phyloP scores from a whole-genome alignment of 53 echinoderm and acorn worm genomes.

The Pentamera pediparva region DNA sequence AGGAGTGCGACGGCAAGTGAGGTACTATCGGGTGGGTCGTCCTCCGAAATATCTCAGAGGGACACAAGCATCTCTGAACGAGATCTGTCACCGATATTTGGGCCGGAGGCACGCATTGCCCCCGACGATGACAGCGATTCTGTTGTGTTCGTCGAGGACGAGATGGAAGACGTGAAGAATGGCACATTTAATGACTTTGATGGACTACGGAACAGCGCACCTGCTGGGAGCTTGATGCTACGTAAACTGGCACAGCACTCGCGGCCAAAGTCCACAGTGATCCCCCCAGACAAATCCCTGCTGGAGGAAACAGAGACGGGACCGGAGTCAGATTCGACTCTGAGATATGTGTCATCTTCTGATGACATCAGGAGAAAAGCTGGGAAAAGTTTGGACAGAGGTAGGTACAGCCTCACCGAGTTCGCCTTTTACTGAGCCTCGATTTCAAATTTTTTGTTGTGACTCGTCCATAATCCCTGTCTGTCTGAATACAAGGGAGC shows the following conservation, averaged over 20 bases:
- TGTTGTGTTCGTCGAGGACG: constrained; percentile 79
- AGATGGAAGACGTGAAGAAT: constrained; percentile 60
- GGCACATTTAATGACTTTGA: constrained; percentile 71
- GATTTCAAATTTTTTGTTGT: too few species aligned
- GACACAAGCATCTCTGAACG: constrained; percentile 31
- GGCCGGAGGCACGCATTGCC: constrained; percentile 62
- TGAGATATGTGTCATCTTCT: constrained; percentile 74
- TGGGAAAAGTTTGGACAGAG: constrained; percentile 17
- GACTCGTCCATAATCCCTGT: too few species aligned
- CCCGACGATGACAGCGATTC: constrained; percentile 74
- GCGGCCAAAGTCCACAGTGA: constrained; percentile 58
- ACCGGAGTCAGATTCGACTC: constrained; percentile 36
- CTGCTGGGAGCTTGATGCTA: constrained; percentile 48
- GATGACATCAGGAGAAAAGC: constrained; percentile 58
- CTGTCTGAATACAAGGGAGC: too few species aligned
- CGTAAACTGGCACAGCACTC: constrained; percentile 39
- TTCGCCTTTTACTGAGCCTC: too few species aligned
- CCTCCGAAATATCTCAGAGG: constrained; percentile 17
- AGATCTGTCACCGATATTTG: constrained; percentile 48
- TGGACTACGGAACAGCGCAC: constrained; percentile 69
- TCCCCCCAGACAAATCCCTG: constrained; percentile 36
- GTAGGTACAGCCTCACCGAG: too few species aligned
- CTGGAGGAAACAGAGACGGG: constrained; percentile 47
- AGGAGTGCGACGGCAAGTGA: constrained; percentile 54
- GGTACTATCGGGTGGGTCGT: constrained; percentile 41